phyloP scores from a whole-genome alignment of 2,888 invertebrate genomes.

The Caradrina kadenii region DNA sequence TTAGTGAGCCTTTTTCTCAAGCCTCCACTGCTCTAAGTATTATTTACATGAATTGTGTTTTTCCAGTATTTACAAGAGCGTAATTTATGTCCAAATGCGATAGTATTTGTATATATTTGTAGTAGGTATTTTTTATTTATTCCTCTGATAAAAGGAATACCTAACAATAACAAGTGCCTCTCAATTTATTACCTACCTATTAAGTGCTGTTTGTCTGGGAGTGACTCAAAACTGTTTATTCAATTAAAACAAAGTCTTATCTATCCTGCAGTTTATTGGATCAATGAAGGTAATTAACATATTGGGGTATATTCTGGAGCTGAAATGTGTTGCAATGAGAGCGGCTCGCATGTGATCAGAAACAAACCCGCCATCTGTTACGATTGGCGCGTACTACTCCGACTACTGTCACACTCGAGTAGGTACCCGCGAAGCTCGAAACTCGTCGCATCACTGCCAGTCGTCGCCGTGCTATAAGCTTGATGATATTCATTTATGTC shows the following conservation, averaged over 20 bases:
- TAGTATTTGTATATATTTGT: too few species aligned
- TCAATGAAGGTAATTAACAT: neutral
- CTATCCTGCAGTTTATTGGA: neutral
- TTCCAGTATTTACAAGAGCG: neutral
- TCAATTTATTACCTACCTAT: neutral
- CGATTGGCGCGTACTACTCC: constrained; percentile 17
- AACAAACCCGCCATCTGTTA: constrained; percentile 41
- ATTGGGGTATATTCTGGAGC: neutral
- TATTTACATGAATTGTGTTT: neutral
- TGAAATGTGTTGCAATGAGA: neutral
- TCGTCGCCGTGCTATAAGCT: constrained; percentile 12
- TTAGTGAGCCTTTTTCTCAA: too few species aligned
- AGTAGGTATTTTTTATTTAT: too few species aligned
- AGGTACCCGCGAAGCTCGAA: neutral
- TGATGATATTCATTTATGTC: constrained; percentile 14
- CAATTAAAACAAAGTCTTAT: neutral
- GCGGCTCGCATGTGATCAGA: too few species aligned
- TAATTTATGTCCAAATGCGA: constrained; percentile 1
- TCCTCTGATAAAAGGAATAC: constrained; percentile 16
- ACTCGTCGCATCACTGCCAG: neutral
- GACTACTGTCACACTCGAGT: neutral
- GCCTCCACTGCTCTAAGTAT: too few species aligned
- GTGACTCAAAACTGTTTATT: neutral
- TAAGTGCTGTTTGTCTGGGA: neutral
- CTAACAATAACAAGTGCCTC: neutral